Percentiles rank a stretch among this genome's conserved stretches.
These are phyloP conservation scores for Heterotis niloticus DNA, from an alignment of 2,113 vertebrate genomes.

Conservation along the genomic window DNA sequence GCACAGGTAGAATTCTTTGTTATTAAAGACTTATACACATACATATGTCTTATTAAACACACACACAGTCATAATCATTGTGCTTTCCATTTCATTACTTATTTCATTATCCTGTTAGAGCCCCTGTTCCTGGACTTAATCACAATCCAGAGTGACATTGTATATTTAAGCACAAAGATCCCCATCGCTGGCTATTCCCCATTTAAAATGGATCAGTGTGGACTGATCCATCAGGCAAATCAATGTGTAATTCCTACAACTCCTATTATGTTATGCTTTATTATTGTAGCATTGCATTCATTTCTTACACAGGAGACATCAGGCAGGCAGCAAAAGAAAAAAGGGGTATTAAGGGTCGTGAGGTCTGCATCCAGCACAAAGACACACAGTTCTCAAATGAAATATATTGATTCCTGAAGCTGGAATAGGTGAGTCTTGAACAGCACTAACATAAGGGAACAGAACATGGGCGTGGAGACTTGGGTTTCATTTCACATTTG, in stretches of 20 bases:
- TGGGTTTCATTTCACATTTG: no score
- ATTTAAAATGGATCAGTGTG: no score
- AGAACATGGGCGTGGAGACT: no score
- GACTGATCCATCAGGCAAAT: neutral
- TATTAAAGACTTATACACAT: slow-evolving; percentile 50
- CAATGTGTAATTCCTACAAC: neutral
- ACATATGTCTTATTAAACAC: neutral
- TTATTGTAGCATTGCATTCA: neutral
- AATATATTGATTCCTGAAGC: no score
- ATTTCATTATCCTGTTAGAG: neutral
- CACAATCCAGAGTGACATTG: neutral
- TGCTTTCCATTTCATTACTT: neutral
- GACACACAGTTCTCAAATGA: no score
- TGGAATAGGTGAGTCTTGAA: no score
- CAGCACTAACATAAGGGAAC: no score
- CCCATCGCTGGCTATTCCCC: neutral
- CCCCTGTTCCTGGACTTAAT: neutral
- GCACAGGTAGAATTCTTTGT: slow-evolving; percentile 43
- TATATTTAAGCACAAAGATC: neutral
- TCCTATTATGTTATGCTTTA: neutral
- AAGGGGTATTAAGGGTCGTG: no score
- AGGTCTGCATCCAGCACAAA: no score
- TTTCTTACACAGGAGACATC: neutral
- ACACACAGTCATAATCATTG: neutral
- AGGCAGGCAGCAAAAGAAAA: neutral